Evolutionary conservation across 92 coral and sea anemone genomes (phyloP).

Genomic region (Siderastrea radians): DNA sequence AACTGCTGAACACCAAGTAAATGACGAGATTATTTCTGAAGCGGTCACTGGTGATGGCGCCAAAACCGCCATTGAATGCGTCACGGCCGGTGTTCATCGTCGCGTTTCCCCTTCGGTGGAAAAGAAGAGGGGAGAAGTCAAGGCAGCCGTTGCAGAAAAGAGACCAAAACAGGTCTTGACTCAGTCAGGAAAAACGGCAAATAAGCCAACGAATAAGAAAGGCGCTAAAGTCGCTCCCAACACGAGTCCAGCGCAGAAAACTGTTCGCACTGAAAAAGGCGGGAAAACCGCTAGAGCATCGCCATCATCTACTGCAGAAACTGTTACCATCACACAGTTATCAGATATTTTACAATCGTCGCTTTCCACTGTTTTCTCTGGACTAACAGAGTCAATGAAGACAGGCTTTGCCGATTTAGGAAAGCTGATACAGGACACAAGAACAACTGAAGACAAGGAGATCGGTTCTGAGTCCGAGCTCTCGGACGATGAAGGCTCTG

Average conservation of each 20-base stretch:
- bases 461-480: not conserved
- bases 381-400: conserved; percentile 16
- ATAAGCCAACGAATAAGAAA: too few relatives aligned
- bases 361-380: not conserved
- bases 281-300: conserved; percentile 9
- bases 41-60: too few relatives aligned
- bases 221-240: too few relatives aligned
- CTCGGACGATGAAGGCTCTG: conserved; percentile 7
- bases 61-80: too few relatives aligned
- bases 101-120: too few relatives aligned
- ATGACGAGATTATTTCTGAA: too few relatives aligned
- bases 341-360: conserved; percentile 1
- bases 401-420: conserved; percentile 14
- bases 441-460: not conserved
- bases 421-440: conserved; percentile 5
- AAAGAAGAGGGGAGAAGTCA: too few relatives aligned
- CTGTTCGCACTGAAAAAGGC: conserved; percentile 1
- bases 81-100: too few relatives aligned
- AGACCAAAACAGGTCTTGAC: too few relatives aligned
- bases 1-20: too few relatives aligned
- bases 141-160: too few relatives aligned
- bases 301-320: not conserved
- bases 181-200: too few relatives aligned
- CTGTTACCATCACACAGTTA: not conserved
- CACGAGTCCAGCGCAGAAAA: not conserved